Evolutionary conservation across 1,140 invertebrate genomes (phyloP).

Genomic region (Cherax quadricarinatus): DNA sequence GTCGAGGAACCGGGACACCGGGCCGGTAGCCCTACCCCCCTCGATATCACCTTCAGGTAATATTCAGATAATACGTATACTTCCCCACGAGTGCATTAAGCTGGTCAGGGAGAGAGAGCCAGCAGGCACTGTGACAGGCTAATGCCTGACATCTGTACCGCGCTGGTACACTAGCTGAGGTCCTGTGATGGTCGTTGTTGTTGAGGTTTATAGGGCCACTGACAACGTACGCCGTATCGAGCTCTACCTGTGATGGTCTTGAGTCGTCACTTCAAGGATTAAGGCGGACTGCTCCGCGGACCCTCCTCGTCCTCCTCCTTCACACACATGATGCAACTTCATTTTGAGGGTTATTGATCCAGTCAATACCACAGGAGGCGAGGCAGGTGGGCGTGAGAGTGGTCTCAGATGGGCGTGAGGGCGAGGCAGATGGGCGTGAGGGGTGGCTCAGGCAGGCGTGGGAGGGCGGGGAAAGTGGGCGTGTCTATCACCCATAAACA

Average conservation of each 20-base stretch:
- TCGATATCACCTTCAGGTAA: no score
- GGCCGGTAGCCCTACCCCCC: no score
- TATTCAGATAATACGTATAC: no score
- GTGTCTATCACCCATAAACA: background rate
- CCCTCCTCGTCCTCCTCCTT: background rate
- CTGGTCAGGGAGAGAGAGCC: background rate
- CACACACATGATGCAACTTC: constrained; percentile 5
- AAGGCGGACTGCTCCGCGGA: background rate
- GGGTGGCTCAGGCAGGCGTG: no score
- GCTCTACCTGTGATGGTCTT: background rate
- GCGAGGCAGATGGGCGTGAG: background rate
- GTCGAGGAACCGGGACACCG: no score
- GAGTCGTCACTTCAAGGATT: background rate
- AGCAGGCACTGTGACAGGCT: background rate
- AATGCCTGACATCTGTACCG: background rate
- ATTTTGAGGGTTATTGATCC: constrained; percentile 5
- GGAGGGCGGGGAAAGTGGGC: background rate
- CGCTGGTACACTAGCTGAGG: background rate
- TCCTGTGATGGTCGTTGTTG: no score
- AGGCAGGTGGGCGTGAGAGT: background rate
- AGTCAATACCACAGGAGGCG: background rate
- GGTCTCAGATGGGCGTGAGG: background rate
- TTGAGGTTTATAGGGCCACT: no score
- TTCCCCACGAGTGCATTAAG: background rate
- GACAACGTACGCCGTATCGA: no score